Percentiles rank a stretch among this genome's conserved stretches.
These are phyloP conservation scores for Hoplostethus mediterraneus DNA, from an alignment of 2,797 vertebrate genomes.

Conservation along the genomic window DNA sequence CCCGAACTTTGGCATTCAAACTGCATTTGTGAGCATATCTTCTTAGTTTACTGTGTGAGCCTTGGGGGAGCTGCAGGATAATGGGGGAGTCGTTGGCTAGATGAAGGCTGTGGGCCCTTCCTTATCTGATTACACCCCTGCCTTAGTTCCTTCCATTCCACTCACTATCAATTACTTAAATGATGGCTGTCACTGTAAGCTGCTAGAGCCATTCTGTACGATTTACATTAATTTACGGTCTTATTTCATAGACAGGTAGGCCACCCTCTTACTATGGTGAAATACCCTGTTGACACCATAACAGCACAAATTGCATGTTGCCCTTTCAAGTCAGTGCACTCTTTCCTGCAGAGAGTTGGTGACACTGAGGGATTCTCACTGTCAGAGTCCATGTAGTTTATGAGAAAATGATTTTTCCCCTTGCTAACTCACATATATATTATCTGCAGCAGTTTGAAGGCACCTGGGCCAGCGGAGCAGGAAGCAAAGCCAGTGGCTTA, in stretches of 20 bases:
- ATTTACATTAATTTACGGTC: slow-evolving; percentile 10
- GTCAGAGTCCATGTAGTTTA: not conserved
- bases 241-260: slow-evolving; percentile 10
- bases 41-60: slow-evolving; percentile 35
- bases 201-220: slow-evolving; percentile 11
- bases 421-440: not conserved
- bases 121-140: slow-evolving; percentile 40
- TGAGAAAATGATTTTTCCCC: not conserved
- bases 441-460: not conserved
- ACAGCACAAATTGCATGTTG: not conserved
- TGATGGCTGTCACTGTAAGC: slow-evolving; percentile 11
- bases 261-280: slow-evolving; percentile 8
- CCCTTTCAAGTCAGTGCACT: not conserved
- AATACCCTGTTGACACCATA: not conserved
- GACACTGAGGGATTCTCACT: not conserved
- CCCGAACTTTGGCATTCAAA: slow-evolving; percentile 25
- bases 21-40: slow-evolving; percentile 16
- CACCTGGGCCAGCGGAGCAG: slow-evolving; percentile 6
- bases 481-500: slow-evolving; percentile 19
- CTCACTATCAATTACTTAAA: slow-evolving; percentile 12
- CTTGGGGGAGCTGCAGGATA: slow-evolving; percentile 18
- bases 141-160: slow-evolving; percentile 5
- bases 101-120: slow-evolving; percentile 12
- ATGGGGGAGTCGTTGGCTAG: slow-evolving; percentile 1
- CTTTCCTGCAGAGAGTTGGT: not conserved